Base-by-base conservation (phyloP, 2,888 invertebrate species). In the Aleiodes alternator region DNA sequence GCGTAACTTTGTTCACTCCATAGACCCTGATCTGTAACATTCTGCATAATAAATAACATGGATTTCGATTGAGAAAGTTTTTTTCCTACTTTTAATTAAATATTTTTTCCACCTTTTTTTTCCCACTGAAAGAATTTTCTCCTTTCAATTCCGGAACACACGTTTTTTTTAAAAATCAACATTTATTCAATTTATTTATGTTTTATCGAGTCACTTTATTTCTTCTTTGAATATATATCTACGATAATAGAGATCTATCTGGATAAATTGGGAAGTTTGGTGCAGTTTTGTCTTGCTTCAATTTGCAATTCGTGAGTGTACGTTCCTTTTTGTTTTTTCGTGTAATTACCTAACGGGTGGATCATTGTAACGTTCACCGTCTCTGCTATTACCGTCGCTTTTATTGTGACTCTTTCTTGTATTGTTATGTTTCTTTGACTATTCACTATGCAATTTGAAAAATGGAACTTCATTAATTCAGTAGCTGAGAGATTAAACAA, bases 381-480 rank as follows among this genome's bases (percentile, higher is more conserved):
- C 92, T 87, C 91, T 92, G 79, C 92, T 90, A 66, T 73, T 71
- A 61, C 92, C 91, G 50, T 93, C 81, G 3, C 81, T 81, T 80
- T 86, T 85, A 80, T 88, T 86, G 82, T 89, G 88, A 86, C 88
- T 88, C 80, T 87, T 87, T 79, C 90, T 87, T 82, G 88, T 89
- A 85, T 88, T 89, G 83, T 88, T 89, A 83, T 90, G 90, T 86
- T 91, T 92, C 86, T 91, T 91, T 78, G 96, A 96, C 82, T 96
- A 96, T 84, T 96, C 96, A 38, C 95, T 93, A 80, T 95, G 90
- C 97, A 97, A 80, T 95, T 95, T 14, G 95, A 93, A 90, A 98
- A 98, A 89, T 96, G n/a, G n/a, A n/a, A n/a, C n/a, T n/a, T n/a
- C n/a, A n/a, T n/a, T n/a, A n/a, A n/a, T n/a, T n/a, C n/a, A n/a